Conservation (phyloP, 2,888 invertebrate genomes). For the Sabellastarte sp. region DNA sequence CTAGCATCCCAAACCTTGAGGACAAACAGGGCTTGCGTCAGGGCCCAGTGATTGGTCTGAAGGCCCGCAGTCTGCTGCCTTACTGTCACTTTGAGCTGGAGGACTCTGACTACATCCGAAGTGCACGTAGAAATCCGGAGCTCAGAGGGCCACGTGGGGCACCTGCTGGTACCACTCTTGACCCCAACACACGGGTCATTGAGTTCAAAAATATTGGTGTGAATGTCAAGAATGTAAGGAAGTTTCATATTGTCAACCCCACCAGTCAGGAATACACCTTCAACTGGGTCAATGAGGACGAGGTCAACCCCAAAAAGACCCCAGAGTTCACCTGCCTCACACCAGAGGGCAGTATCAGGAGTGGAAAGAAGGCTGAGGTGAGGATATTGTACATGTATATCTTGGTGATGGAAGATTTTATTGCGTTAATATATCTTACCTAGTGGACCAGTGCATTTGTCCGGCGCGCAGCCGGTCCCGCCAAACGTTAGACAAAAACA, state of each 20-base stretch:
- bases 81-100: slow-evolving; percentile 72
- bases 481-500: too few relatives aligned
- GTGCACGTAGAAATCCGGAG: slow-evolving; percentile 55
- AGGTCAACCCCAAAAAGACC: slow-evolving; percentile 54
- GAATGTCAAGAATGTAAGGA: slow-evolving; percentile 37
- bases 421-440: too few relatives aligned
- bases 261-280: slow-evolving; percentile 67
- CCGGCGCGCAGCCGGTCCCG: too few relatives aligned
- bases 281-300: slow-evolving; percentile 64
- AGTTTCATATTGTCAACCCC: slow-evolving; percentile 70
- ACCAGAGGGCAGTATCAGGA: slow-evolving; percentile 66
- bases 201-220: slow-evolving; percentile 71
- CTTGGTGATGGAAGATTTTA: too few relatives aligned
- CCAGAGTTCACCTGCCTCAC: slow-evolving; percentile 67
- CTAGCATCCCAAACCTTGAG: slow-evolving; percentile 56
- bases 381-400: too few relatives aligned
- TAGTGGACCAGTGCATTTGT: too few relatives aligned
- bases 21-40: slow-evolving; percentile 43
- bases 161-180: slow-evolving; percentile 45
- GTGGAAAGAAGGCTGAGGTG: slow-evolving; percentile 65
- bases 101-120: slow-evolving; percentile 67
- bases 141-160: slow-evolving; percentile 53
- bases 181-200: slow-evolving; percentile 65
- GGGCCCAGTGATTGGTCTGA: slow-evolving; percentile 59
- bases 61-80: slow-evolving; percentile 68